Percentiles rank a stretch among this genome's conserved stretches.
These are phyloP conservation scores for Hydraecia micacea DNA, from an alignment of 2,888 invertebrate genomes.

Conservation along the genomic window DNA sequence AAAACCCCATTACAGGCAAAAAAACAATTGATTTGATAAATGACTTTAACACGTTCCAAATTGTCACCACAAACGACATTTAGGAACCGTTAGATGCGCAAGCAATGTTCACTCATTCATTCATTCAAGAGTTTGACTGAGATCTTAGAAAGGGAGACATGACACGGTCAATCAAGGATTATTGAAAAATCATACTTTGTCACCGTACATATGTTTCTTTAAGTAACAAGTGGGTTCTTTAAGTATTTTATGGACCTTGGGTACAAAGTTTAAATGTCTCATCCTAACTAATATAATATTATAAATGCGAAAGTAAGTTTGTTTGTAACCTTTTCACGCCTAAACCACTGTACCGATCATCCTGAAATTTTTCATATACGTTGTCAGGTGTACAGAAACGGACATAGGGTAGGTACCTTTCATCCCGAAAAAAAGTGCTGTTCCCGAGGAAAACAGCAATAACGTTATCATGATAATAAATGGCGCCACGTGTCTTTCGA, in stretches of 20 bases:
- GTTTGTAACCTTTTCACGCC: too few species aligned
- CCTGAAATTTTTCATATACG: too few species aligned
- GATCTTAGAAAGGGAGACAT: conserved; percentile 35
- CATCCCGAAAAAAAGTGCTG: too few species aligned
- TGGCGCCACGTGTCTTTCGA: too few species aligned
- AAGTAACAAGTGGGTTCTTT: not conserved
- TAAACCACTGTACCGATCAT: too few species aligned
- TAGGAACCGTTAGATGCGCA: conserved; percentile 57
- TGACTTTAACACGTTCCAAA: conserved; percentile 45
- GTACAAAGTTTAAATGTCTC: not conserved
- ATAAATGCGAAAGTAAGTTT: too few species aligned
- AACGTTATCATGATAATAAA: too few species aligned
- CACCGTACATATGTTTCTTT: not conserved
- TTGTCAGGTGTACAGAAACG: too few species aligned
- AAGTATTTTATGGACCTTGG: not conserved
- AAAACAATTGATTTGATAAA: conserved; percentile 56
- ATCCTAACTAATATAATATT: too few species aligned
- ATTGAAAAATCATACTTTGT: not conserved
- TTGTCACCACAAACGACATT: conserved; percentile 34
- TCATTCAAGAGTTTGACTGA: conserved; percentile 30
- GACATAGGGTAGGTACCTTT: too few species aligned
- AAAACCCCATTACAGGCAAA: conserved; percentile 39
- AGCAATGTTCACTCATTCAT: conserved; percentile 55
- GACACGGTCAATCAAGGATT: conserved; percentile 22
- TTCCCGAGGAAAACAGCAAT: too few species aligned